phyloP scores from a whole-genome alignment of 2,113 vertebrate species.

The Sinocyclocheilus grahami region DNA sequence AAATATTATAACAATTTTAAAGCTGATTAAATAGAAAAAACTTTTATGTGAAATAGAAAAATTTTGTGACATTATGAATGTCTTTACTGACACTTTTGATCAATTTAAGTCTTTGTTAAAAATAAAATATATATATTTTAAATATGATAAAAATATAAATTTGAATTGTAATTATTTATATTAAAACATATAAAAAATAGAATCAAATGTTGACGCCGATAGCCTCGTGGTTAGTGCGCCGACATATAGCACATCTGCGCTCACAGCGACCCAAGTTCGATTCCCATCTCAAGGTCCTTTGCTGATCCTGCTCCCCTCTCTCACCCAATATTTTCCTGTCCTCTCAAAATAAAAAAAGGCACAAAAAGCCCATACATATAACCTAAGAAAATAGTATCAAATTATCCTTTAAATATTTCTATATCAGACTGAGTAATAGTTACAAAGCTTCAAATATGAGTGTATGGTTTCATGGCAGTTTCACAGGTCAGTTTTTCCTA shows the following conservation, averaged over 20 bases:
- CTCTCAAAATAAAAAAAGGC: too few species aligned
- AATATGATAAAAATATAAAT: too few species aligned
- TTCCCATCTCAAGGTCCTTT: too few species aligned
- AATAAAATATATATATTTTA: not conserved
- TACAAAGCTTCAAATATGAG: not conserved
- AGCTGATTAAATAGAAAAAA: not conserved
- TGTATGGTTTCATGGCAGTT: not conserved
- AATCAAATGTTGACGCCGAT: too few species aligned
- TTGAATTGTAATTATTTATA: too few species aligned
- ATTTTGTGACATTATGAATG: not conserved
- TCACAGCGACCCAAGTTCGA: too few species aligned
- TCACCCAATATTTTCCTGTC: too few species aligned
- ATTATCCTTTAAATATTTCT: not conserved
- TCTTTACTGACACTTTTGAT: not conserved
- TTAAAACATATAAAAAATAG: too few species aligned
- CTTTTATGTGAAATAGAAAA: not conserved
- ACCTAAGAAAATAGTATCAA: not conserved
- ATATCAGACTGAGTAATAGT: not conserved
- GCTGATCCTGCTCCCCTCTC: too few species aligned
- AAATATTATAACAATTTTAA: not conserved
- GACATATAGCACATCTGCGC: too few species aligned
- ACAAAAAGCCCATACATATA: too few species aligned
- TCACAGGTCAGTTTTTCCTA: not conserved
- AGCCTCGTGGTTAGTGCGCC: too few species aligned
- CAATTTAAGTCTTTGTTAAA: not conserved